Conservation (phyloP, 2,888 invertebrate species). For the Vesta saturnalis region DNA sequence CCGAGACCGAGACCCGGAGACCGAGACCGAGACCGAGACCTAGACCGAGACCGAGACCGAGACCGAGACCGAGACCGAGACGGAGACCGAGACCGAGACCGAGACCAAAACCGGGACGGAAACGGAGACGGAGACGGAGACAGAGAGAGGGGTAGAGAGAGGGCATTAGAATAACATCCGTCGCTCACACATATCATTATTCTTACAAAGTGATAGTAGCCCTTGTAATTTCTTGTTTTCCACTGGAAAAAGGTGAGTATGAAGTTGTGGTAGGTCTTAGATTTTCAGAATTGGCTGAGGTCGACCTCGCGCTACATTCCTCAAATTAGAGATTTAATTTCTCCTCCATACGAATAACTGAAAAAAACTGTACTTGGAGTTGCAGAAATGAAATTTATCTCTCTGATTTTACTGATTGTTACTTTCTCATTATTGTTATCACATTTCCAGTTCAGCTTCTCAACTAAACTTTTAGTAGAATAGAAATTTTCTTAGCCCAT, state of each 20-base stretch:
- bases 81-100: too few relatives aligned
- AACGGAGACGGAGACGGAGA: too few relatives aligned
- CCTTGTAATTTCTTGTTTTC: neutral
- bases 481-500: neutral
- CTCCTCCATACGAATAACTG: neutral
- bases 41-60: too few relatives aligned
- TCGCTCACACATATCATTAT: neutral
- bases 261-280: neutral
- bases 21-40: too few relatives aligned
- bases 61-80: too few relatives aligned
- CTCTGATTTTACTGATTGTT: too few relatives aligned
- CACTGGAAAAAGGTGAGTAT: neutral
- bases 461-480: neutral
- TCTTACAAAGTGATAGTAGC: neutral
- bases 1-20: too few relatives aligned
- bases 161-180: too few relatives aligned
- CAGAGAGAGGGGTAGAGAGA: too few relatives aligned
- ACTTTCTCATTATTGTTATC: neutral
- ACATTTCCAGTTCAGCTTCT: neutral
- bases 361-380: conserved; percentile 2
- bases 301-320: neutral
- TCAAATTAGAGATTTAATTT: neutral
- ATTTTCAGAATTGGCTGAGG: neutral
- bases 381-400: too few relatives aligned
- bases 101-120: too few relatives aligned